Base-by-base conservation (phyloP, 2,888 invertebrate genomes). In the Agapostemon virescens region DNA sequence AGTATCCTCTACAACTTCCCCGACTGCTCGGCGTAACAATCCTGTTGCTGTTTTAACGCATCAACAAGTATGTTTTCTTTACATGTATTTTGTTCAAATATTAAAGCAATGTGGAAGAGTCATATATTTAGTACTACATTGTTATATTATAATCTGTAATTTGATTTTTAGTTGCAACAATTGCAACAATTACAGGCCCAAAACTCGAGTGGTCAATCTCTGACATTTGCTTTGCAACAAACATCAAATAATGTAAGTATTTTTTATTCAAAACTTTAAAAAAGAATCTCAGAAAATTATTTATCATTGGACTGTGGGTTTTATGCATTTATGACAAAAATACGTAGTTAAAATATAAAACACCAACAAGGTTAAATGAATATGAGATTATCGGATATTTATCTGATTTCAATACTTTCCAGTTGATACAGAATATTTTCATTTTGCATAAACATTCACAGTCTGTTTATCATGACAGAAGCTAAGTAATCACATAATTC, bases 1-100 rank as follows among this genome's bases (percentile, higher is more conserved):
- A 89, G 92, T 92, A 92, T 92, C 92, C 92, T 92, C 92, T 91
- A 92, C 92, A 91, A 92, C 92, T 91, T 91, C 92, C 92, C 92
- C 92, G 89, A 91, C 89, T 89, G 89, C 92, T 84, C 91, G 92
- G 83, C 92, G 91, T 86, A 91, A 89, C 75, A 92, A 91, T 88
- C 90, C 92, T 73, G 92, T 93, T 87, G 90, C 92, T 84, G 92
- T 93, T 77, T 89, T 93, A 72, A 93, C 92, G 38, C 92, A 92
- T 86, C 92, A 93, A 87, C 92, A 93, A 90, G 92, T 92, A 88
- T 79, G 69, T 69, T 20, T 23, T 38, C 36, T 72, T 45, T 13
- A 70, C 66, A 45, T 49, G 36, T 26, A 73, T n/a, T n/a, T 33
- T 42, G 36, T 72, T 40, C 5, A 70, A 69, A 45, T 42, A 36